Evolutionary conservation across 2,797 vertebrate genomes (phyloP).

Genomic region (Lutjanus argentimaculatus): DNA sequence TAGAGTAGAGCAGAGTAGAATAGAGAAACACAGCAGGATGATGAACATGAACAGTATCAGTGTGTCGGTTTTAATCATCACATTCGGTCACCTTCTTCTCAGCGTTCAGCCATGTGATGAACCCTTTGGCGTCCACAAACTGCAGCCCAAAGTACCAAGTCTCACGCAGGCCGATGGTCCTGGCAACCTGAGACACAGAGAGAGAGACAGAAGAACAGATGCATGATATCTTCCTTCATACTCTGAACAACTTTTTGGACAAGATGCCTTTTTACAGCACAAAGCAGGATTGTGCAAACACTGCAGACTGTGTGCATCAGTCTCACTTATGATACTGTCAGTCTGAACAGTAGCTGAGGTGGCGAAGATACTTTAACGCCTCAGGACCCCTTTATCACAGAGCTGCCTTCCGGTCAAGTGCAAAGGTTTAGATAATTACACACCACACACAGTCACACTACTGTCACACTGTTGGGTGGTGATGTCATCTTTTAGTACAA

Average conservation of each 20-base stretch:
- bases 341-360: background rate
- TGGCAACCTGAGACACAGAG: slow-evolving; percentile 87
- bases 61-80: background rate
- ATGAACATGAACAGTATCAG: background rate
- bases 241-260: too few species aligned
- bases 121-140: slow-evolving; percentile 92
- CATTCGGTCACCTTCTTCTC: slow-evolving; percentile 92
- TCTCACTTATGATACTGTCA: background rate
- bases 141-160: slow-evolving; percentile 98
- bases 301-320: background rate
- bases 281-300: background rate
- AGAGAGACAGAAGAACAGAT: background rate
- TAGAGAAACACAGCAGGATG: background rate
- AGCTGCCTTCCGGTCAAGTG: background rate
- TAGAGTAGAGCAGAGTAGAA: background rate
- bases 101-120: slow-evolving; percentile 92
- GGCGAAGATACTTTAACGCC: background rate
- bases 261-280: background rate
- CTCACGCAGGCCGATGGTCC: slow-evolving; percentile 96
- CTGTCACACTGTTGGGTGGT: background rate
- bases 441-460: background rate
- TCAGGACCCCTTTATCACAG: background rate
- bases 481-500: slow-evolving; percentile 9
- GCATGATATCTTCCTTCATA: background rate
- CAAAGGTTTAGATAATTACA: slow-evolving; percentile 22